Evolutionary conservation across 2,113 vertebrate species (phyloP).

Genomic region (Anthoscopus minutus): DNA sequence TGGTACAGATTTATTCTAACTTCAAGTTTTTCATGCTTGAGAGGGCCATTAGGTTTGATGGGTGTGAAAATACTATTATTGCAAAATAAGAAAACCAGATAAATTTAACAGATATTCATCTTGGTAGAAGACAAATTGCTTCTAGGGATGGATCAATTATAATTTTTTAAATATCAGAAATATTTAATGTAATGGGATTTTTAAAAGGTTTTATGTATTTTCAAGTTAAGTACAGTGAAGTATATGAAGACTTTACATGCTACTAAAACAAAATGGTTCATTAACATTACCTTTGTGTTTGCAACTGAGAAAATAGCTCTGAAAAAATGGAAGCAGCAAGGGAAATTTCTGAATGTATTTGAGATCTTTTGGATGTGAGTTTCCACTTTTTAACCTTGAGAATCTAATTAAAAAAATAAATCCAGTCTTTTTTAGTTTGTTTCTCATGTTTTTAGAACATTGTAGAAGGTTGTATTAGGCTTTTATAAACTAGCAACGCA

Average conservation of each 20-base stretch:
- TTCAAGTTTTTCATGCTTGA: not conserved
- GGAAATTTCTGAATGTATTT: not conserved
- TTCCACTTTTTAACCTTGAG: not conserved
- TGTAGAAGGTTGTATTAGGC: not conserved
- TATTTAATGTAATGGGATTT: not conserved
- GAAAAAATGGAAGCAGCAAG: not conserved
- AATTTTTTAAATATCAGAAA: not conserved
- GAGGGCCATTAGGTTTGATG: not conserved
- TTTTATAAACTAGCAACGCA: not conserved
- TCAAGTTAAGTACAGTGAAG: not conserved
- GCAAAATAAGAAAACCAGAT: not conserved
- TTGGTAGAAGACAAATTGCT: not conserved
- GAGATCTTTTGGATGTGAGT: not conserved
- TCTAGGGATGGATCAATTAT: not conserved
- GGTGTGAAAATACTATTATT: not conserved
- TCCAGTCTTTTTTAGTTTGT: rapidly evolving
- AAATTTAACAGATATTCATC: not conserved
- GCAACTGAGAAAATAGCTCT: not conserved
- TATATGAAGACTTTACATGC: not conserved
- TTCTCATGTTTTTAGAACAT: not conserved
- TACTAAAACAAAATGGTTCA: not conserved
- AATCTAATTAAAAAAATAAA: not conserved
- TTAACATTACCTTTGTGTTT: not conserved
- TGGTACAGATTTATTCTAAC: not conserved
- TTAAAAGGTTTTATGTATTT: not conserved